Conservation (phyloP, 2,797 vertebrate genomes). For the Tiaroga cobitis region DNA sequence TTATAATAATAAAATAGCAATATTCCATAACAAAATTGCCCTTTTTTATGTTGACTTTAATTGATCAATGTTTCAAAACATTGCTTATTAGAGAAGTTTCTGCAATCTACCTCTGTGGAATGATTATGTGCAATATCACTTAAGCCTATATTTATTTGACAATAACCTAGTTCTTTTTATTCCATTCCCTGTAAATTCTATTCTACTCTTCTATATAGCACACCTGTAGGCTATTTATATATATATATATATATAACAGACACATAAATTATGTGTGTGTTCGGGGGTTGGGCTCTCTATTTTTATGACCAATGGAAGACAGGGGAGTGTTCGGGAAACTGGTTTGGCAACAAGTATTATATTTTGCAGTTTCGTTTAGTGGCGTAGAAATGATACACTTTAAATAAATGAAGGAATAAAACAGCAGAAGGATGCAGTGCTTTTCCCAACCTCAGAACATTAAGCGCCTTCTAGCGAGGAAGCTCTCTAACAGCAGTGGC, state of each 20-base stretch:
- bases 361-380: neutral
- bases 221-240: no score
- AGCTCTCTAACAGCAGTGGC: neutral
- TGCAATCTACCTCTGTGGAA: no score
- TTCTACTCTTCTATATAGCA: no score
- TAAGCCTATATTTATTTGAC: no score
- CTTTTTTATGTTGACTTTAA: neutral
- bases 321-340: no score
- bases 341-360: no score
- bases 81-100: no score
- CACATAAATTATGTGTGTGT: neutral
- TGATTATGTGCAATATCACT: no score
- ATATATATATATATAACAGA: no score
- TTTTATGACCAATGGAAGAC: neutral
- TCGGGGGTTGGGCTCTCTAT: neutral
- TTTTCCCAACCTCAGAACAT: neutral
- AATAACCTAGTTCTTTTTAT: no score
- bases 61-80: neutral
- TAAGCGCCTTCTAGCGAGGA: slow-evolving; percentile 9
- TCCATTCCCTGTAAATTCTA: no score
- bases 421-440: neutral
- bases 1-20: neutral
- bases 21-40: neutral
- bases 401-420: neutral
- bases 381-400: neutral